These are phyloP conservation scores for Crotalus helleri DNA, from an alignment of 2,113 vertebrate species.

Conservation along the genomic window DNA sequence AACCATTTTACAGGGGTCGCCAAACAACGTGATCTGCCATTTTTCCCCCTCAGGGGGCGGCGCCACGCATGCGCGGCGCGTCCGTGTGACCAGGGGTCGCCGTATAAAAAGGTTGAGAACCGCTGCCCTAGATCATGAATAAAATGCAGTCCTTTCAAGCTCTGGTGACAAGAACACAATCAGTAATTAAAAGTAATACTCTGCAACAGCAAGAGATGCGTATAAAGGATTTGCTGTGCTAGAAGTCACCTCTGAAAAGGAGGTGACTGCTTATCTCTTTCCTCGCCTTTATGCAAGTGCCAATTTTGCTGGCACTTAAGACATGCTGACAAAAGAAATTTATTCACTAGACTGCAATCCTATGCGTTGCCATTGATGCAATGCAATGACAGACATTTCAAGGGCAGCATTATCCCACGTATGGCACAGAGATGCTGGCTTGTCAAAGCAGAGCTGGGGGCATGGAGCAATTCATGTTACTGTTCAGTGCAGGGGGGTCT, in stretches of 20 bases:
- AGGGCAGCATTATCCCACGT: constrained; percentile 26
- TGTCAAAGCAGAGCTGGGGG: constrained; percentile 19
- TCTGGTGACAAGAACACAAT: neutral
- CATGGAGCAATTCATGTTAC: neutral
- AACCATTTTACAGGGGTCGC: too few relatives aligned
- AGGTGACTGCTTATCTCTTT: constrained; percentile 12
- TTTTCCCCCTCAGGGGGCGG: too few relatives aligned
- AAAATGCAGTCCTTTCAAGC: neutral
- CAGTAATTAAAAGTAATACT: neutral
- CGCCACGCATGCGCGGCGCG: too few relatives aligned
- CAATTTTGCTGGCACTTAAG: constrained; percentile 37
- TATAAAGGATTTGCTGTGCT: neutral
- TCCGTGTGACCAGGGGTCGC: too few relatives aligned
- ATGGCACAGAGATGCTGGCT: constrained; percentile 10
- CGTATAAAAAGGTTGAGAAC: too few relatives aligned
- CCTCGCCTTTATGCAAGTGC: constrained; percentile 21
- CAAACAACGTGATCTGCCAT: too few relatives aligned
- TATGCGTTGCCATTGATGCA: constrained; percentile 1
- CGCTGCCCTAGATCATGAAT: neutral
- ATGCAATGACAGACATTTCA: constrained; percentile 39
- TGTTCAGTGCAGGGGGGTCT: constrained; percentile 18
- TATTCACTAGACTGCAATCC: constrained; percentile 28
- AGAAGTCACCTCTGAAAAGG: constrained; percentile 20
- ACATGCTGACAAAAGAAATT: constrained; percentile 34
- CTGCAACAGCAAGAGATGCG: neutral